phyloP scores from a whole-genome alignment of 1,140 invertebrate genomes.

The Lepeophtheirus salmonis region DNA sequence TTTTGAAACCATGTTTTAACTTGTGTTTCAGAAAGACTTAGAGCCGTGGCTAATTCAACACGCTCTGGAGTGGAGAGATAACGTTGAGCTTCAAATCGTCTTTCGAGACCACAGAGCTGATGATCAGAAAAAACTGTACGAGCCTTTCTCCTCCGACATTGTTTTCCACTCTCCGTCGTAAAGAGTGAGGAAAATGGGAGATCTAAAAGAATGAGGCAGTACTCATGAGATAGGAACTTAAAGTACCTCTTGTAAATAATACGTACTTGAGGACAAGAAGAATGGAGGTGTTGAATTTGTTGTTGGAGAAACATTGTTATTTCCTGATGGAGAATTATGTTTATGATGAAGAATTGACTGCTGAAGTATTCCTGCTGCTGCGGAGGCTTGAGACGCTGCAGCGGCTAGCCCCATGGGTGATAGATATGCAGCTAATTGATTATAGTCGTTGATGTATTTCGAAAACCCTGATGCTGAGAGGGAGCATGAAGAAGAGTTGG shows the following conservation, averaged over 20 bases:
- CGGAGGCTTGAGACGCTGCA: neutral
- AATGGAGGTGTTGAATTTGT: neutral
- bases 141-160: conserved; percentile 69
- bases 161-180: conserved; percentile 8
- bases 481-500: neutral
- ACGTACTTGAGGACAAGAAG: neutral
- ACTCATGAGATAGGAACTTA: too few relatives aligned
- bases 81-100: conserved; percentile 81
- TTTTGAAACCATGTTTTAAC: conserved; percentile 98
- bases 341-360: neutral
- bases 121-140: conserved; percentile 95
- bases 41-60: conserved; percentile 70
- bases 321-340: neutral
- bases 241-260: neutral
- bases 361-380: neutral
- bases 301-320: too few relatives aligned
- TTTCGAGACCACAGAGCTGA: conserved; percentile 79
- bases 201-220: neutral
- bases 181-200: conserved; percentile 9
- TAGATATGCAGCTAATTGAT: conserved; percentile 4
- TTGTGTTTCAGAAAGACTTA: conserved; percentile 90
- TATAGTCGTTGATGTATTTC: neutral
- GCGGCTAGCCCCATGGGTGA: neutral
- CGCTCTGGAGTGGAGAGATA: conserved; percentile 92
- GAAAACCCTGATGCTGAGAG: neutral